Evolutionary conservation across 2,113 vertebrate species (phyloP), one percentile per base, ranked within the genome.

Genomic region (Philantomba maxwellii): DNA sequence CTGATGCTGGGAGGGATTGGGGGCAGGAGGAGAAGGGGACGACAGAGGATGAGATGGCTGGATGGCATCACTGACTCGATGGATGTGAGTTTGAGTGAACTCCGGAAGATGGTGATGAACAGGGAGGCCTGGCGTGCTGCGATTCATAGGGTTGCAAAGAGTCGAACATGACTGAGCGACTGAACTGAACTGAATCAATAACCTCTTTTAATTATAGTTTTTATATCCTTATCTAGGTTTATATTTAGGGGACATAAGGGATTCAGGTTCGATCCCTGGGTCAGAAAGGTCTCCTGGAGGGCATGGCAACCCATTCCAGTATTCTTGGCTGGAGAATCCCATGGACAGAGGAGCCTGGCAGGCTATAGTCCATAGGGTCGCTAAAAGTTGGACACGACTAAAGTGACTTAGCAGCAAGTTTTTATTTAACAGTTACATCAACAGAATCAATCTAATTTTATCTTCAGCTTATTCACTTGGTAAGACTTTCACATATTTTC

Each of bases 341-440:
- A 23, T 39, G 66, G 66, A 23, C n/a, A 70, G 66, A 70, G 19
- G n/a, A 39, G n/a, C 66, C 66, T n/a, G n/a, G n/a, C n/a, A n/a
- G n/a, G n/a, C n/a, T 39, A 36, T 21, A 70, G 9, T 70, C 19
- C 66, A 39, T 3, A 70, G n/a, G 10, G 5, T 70, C 0, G 0
- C 66, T 70, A 70, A 70, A 11, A 39, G 19, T 70, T 0, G 0
- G n/a, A 70, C 19, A 39, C 19, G 0, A 39, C 36, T 73, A 23
- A 73, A 73, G 66, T 39, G 36, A 23, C 66, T 39, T 73, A 23
- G 66, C 66, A 39, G 21, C 21, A 73, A 1, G 19, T 73, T 39
- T 70, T 12, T 73, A 23, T 39, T 39, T 60, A 78, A 77, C 10
- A 82, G 9, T 78, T 70, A 93, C 2, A 93, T 49, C 90, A 83